Evolutionary conservation across 2,113 vertebrate species (phyloP), one percentile per base, ranked within the genome.

Genomic region (Nestor notabilis): DNA sequence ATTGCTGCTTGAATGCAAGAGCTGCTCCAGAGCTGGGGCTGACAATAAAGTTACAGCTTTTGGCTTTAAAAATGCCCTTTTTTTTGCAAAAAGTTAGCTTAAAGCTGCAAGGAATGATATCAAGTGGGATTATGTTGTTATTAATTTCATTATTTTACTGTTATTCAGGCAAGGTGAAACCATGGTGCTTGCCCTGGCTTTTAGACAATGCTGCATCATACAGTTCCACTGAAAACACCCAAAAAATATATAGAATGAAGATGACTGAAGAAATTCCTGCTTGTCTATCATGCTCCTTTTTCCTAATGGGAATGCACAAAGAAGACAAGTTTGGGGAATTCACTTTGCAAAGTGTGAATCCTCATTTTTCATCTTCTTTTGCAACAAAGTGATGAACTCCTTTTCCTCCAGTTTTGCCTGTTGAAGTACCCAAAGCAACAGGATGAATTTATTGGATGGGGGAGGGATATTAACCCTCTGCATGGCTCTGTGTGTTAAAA

Each of bases 371-470:
- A 7, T 6, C 10, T 20, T 24, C 31, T 83, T 28, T 50, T 39
- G 2, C 16, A 13, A 8, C 55, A 11, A 52, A 20, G 8, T 1
- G 41, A 53, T 43, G 78, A 56, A 13, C 4, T 6, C 4, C 4
- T 0, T 85, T 88, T 65, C 3, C 23, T 9, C 9, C 20, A 0
- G 0, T 23, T 80, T 66, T 39, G 5, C 49, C 35, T 2, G 20
- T 35, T 3, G 7, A n/a, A 37, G 18, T 29, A 14, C 20, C 5
- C 21, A 8, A 19, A 49, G 10, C 23, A 43, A 13, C 0, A 0
- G 11, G 33, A 11, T 3, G 0, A 8, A 41, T 47, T 52, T 21
- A 6, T 2, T 2, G 35, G 1, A 7, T 7, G 11, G 14, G 9
- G 15, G 3, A 3, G 1, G 2, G 10, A 47, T 58, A 27, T 58